Percentiles rank a stretch among this genome's conserved stretches.
phyloP scores from a whole-genome alignment of 2,888 invertebrate species.

The Mythimna impura region DNA sequence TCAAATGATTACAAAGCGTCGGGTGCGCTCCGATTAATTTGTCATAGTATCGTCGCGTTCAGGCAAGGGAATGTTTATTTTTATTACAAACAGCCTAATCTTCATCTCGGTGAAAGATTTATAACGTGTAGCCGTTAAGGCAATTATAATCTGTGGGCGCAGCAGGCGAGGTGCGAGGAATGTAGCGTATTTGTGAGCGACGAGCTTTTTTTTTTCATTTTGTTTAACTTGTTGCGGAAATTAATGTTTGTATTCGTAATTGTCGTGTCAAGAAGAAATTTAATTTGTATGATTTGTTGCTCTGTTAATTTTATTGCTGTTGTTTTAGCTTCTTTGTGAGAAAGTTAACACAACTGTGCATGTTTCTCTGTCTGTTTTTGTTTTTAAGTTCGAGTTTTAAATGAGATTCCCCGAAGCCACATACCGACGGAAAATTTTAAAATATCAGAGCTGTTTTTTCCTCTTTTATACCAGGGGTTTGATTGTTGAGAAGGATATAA shows the following conservation, averaged over 20 bases:
- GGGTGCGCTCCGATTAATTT: slow-evolving; percentile 80
- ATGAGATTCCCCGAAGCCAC: slow-evolving; percentile 44
- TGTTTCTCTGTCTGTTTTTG: slow-evolving; percentile 3
- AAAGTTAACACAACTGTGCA: slow-evolving; percentile 21
- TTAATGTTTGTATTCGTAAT: slow-evolving; percentile 60
- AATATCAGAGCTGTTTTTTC: slow-evolving; percentile 26
- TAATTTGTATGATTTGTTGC: slow-evolving; percentile 55
- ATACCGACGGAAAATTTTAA: slow-evolving; percentile 17
- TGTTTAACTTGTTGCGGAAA: slow-evolving; percentile 60
- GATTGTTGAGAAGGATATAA: slow-evolving; percentile 46
- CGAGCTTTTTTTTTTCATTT: slow-evolving; percentile 50
- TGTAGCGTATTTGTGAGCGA: slow-evolving; percentile 69
- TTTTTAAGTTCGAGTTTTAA: slow-evolving; percentile 5
- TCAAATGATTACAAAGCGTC: slow-evolving; percentile 77
- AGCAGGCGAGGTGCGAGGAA: slow-evolving; percentile 70
- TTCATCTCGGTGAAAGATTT: slow-evolving; percentile 79
- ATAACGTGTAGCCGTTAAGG: slow-evolving; percentile 73
- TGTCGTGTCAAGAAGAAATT: slow-evolving; percentile 49
- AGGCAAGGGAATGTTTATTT: slow-evolving; percentile 74
- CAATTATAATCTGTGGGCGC: slow-evolving; percentile 76
- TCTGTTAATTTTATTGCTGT: slow-evolving; percentile 32
- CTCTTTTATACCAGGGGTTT: slow-evolving; percentile 27
- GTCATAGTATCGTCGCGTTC: slow-evolving; percentile 80
- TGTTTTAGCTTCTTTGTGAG: slow-evolving; percentile 24
- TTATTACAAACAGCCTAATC: slow-evolving; percentile 77